Percentiles rank a stretch among this genome's conserved stretches.
These are phyloP conservation scores for Hesperophylax magnus DNA, from an alignment of 1,140 invertebrate genomes.

Conservation along the genomic window DNA sequence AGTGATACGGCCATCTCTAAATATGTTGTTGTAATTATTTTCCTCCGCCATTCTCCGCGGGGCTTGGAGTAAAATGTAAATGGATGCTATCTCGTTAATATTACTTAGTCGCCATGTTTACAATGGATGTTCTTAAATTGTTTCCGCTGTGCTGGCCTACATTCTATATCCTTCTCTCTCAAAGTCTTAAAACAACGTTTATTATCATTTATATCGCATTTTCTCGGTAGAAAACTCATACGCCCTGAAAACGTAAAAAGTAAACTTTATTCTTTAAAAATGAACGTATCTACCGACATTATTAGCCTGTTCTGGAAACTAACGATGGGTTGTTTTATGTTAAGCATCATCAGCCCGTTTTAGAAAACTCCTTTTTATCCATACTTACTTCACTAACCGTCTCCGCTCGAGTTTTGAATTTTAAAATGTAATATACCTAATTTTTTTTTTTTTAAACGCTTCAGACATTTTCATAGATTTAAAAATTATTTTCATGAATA, in stretches of 20 bases:
- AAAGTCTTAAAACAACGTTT: slow-evolving; percentile 9
- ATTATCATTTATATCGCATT: not conserved
- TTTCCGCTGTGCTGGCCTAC: not conserved
- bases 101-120: slow-evolving; percentile 19
- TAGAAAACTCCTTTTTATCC: too few relatives aligned
- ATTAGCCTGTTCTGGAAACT: too few relatives aligned
- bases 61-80: slow-evolving; percentile 3
- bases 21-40: slow-evolving; percentile 47
- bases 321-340: too few relatives aligned
- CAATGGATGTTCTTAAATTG: slow-evolving; percentile 29
- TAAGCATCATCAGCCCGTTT: too few relatives aligned
- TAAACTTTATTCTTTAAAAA: not conserved
- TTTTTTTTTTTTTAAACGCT: too few relatives aligned
- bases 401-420: too few relatives aligned
- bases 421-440: too few relatives aligned
- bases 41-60: slow-evolving; percentile 11
- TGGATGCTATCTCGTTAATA: slow-evolving; percentile 45
- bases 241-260: not conserved
- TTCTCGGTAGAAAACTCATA: not conserved
- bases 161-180: not conserved
- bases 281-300: too few relatives aligned
- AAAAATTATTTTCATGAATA: too few relatives aligned
- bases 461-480: too few relatives aligned
- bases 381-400: too few relatives aligned
- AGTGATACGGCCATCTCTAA: slow-evolving; percentile 10